Conservation (phyloP, 1,140 invertebrate species). For the Drosophila varians region DNA sequence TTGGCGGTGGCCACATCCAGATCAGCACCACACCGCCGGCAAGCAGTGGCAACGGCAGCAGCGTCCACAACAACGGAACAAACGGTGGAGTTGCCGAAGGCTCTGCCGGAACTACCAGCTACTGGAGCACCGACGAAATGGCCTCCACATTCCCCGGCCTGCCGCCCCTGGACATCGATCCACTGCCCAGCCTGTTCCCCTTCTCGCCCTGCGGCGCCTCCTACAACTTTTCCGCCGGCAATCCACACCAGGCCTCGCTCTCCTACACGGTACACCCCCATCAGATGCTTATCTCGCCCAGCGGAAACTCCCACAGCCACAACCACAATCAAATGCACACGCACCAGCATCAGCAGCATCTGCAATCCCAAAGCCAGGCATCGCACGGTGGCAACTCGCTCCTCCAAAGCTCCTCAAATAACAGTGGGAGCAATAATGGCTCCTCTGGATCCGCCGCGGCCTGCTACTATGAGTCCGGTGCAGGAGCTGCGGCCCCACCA, state of each 20-base stretch:
- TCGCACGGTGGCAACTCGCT: slow-evolving; percentile 68
- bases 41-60: slow-evolving; percentile 41
- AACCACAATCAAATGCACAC: slow-evolving; percentile 40
- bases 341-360: slow-evolving; percentile 60
- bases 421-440: slow-evolving; percentile 27
- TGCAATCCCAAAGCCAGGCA: slow-evolving; percentile 65
- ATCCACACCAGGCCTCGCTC: slow-evolving; percentile 85
- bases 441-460: slow-evolving; percentile 21
- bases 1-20: slow-evolving; percentile 53
- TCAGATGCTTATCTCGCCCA: slow-evolving; percentile 83
- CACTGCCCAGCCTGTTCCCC: slow-evolving; percentile 88
- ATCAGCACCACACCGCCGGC: slow-evolving; percentile 65
- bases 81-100: slow-evolving; percentile 16
- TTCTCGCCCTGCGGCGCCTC: slow-evolving; percentile 88
- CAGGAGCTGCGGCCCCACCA: slow-evolving; percentile 3
- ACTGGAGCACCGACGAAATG: slow-evolving; percentile 91
- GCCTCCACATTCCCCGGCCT: slow-evolving; percentile 89
- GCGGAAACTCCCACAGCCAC: slow-evolving; percentile 50
- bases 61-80: slow-evolving; percentile 20
- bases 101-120: slow-evolving; percentile 67
- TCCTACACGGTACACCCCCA: slow-evolving; percentile 85
- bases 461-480: slow-evolving; percentile 68
- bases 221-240: slow-evolving; percentile 85
- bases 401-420: slow-evolving; percentile 48
- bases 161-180: slow-evolving; percentile 90